Base-by-base conservation (phyloP, 2,888 invertebrate genomes). In the Epirrita christyi region DNA sequence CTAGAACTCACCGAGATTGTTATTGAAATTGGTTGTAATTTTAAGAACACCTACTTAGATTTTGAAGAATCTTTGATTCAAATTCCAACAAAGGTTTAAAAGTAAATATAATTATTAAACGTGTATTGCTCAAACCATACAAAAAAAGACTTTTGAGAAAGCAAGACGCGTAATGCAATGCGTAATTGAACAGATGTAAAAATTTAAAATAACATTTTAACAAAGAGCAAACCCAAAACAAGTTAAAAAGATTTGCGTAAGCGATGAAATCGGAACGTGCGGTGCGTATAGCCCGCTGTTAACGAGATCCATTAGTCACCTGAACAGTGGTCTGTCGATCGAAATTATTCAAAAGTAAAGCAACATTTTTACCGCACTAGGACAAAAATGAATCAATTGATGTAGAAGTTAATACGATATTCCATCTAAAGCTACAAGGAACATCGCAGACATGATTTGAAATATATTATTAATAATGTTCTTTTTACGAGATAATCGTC, bases 281-380 rank as follows among this genome's bases (percentile, higher is more conserved):
- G 70, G 74, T 75, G 76, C 80, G 73, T 78, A 78, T 72, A 76
- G 8, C 7, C 21, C 11, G 34, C 45, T 3, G 40, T 2, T 38
- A 40, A 45, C 44, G 45, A 78, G 71, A 74, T 74, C 79, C 82
- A 85, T 85, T 81, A 81, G 76, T 81, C 80, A 79, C 72, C 64
- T 64, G 72, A 32, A 75, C 72, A 73, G 71, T 72, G 74, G 71
- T 70, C 75, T 38, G 78, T 73, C 78, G 73, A 71, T 71, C 71
- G 68, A 69, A 72, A 74, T 80, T 78, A 76, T 75, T 75, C 73
- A 73, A 68, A 70, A 73, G 76, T 63, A 76, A 76, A 80, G 80
- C 80, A 32, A 46, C 47, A 52, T 38, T 51, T 41, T 56, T 49
- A 57, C 60, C 59, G 49, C 49, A 48, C 27, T 45, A 48, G 37